These are phyloP conservation scores for Euthynnus affinis DNA, from an alignment of 2,797 vertebrate genomes.

Conservation along the genomic window DNA sequence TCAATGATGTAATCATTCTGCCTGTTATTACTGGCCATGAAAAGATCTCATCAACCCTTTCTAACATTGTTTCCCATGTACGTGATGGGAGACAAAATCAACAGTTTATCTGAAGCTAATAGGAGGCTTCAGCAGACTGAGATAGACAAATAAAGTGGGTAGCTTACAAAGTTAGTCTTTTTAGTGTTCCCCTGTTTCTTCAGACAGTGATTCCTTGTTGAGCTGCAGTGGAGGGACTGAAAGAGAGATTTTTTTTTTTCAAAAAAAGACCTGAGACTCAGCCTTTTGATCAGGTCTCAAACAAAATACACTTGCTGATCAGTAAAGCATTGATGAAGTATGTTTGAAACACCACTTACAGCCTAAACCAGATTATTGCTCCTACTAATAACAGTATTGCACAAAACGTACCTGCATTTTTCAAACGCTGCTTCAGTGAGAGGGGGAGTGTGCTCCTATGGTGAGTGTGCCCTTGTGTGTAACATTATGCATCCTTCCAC, in stretches of 20 bases:
- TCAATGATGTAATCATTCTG: no score
- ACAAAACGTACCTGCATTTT: slow-evolving; percentile 3
- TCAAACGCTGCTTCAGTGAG: neutral
- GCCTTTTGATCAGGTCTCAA: neutral
- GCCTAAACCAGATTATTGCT: neutral
- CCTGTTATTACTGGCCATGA: no score
- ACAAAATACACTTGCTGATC: neutral
- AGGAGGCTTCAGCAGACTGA: no score
- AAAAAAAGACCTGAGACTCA: neutral
- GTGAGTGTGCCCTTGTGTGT: neutral
- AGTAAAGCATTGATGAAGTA: neutral
- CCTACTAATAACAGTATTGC: slow-evolving; percentile 4
- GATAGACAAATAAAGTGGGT: no score
- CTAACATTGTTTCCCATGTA: no score
- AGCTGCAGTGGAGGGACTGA: no score
- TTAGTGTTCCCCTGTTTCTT: no score
- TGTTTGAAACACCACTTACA: neutral
- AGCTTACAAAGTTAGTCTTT: no score
- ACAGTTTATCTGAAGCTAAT: no score
- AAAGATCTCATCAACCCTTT: neutral
- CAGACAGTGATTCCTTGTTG: no score
- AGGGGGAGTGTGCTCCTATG: neutral
- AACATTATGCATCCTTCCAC: slow-evolving; percentile 15
- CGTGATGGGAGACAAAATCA: no score
- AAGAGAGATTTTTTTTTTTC: no score